phyloP scores from a whole-genome alignment of 2,113 vertebrate species.

The Accipiter virgatus region DNA sequence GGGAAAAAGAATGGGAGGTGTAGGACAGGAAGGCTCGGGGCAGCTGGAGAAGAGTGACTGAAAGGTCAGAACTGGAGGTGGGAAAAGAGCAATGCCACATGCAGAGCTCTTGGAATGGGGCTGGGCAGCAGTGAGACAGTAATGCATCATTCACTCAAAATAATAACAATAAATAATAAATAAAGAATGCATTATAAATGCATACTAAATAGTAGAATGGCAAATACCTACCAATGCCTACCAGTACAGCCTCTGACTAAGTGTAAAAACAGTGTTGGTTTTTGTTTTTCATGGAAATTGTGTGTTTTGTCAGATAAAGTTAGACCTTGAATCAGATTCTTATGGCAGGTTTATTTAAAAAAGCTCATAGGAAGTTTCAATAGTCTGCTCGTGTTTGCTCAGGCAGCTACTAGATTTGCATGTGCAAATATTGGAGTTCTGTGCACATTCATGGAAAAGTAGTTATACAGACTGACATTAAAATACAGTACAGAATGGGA shows the following conservation, averaged over 20 bases:
- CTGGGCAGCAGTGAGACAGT: neutral
- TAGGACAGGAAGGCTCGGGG: neutral
- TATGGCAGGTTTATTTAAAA: neutral
- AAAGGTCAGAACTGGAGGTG: neutral
- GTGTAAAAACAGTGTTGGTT: fast-evolving
- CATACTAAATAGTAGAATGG: neutral
- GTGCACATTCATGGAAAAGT: neutral
- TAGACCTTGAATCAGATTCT: neutral
- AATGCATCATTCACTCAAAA: neutral
- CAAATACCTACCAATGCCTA: neutral
- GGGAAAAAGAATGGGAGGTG: neutral
- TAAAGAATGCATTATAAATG: neutral
- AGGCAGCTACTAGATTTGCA: neutral
- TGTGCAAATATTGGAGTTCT: constrained; percentile 16
- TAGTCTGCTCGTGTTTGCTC: neutral
- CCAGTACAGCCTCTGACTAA: neutral
- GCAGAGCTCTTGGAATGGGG: neutral
- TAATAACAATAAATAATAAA: neutral
- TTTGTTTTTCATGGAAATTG: neutral
- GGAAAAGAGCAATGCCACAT: neutral
- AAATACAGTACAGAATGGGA: neutral
- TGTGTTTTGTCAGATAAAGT: neutral
- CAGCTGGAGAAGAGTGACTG: neutral
- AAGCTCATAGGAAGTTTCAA: neutral
- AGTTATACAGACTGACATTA: neutral